phyloP scores from a whole-genome alignment of 30 jellyfish, hydroid and myxozoan genomes.

The Turritopsis dohrnii region DNA sequence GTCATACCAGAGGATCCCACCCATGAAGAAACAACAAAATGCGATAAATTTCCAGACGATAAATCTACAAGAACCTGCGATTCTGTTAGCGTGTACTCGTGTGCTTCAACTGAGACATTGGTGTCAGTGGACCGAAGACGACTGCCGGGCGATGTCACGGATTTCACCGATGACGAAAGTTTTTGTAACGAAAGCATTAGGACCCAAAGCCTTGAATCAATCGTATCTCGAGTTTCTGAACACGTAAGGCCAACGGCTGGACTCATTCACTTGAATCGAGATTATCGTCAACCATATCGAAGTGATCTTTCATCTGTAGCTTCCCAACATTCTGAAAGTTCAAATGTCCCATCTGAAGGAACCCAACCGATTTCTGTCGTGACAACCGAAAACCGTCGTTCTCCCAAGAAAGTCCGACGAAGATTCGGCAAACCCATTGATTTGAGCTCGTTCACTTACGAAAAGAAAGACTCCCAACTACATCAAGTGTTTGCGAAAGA shows the following conservation, averaged over 20 bases:
- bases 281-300: not conserved
- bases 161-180: conserved; percentile 22
- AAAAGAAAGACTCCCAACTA: not conserved
- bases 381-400: conserved; percentile 14
- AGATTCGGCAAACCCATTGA: conserved; percentile 25
- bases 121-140: conserved; percentile 9
- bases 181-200: not conserved
- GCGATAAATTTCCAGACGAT: not conserved
- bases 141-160: conserved; percentile 1
- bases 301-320: not conserved
- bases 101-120: conserved; percentile 8
- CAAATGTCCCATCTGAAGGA: not conserved
- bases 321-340: not conserved
- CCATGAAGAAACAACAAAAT: not conserved
- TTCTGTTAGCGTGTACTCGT: not conserved
- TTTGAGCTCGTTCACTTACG: not conserved
- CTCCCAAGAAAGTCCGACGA: conserved; percentile 15
- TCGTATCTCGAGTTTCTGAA: not conserved
- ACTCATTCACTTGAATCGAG: not conserved
- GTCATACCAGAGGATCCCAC: not conserved
- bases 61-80: not conserved
- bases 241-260: conserved; percentile 6
- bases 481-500: not conserved
- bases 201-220: conserved; percentile 9
- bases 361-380: conserved; percentile 12